Evolutionary conservation across 2,797 vertebrate genomes (phyloP).

Genomic region (Hoplostethus mediterraneus): DNA sequence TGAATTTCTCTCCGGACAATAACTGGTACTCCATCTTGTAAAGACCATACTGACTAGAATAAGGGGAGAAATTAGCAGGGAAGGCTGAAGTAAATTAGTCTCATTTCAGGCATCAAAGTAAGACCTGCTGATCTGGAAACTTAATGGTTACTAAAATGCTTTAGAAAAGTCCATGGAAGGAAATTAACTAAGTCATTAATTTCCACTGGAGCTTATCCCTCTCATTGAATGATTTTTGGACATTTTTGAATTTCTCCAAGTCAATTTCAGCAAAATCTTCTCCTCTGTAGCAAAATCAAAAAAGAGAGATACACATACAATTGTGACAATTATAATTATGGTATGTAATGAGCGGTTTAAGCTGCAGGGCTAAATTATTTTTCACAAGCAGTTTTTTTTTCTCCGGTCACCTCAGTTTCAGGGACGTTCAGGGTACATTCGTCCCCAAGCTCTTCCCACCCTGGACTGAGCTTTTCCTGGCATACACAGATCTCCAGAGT

Average conservation of each 20-base stretch:
- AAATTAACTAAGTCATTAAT: background rate
- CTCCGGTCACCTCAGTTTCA: background rate
- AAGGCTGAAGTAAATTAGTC: constrained; percentile 7
- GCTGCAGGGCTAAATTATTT: background rate
- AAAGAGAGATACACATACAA: background rate
- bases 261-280: background rate
- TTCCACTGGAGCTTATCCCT: background rate
- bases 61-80: background rate
- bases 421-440: constrained; percentile 3
- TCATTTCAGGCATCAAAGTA: constrained; percentile 1
- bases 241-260: no score
- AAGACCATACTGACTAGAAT: background rate
- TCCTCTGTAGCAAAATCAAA: background rate
- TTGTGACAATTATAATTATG: background rate
- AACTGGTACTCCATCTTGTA: background rate
- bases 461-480: background rate
- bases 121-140: constrained; percentile 10
- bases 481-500: background rate
- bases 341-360: background rate
- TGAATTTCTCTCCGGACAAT: background rate
- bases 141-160: background rate
- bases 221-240: background rate
- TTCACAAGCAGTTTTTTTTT: background rate
- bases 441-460: constrained; percentile 3
- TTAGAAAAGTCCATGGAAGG: background rate